These are phyloP conservation scores for Tinea trinotella DNA, from an alignment of 2,888 invertebrate genomes.

Conservation along the genomic window DNA sequence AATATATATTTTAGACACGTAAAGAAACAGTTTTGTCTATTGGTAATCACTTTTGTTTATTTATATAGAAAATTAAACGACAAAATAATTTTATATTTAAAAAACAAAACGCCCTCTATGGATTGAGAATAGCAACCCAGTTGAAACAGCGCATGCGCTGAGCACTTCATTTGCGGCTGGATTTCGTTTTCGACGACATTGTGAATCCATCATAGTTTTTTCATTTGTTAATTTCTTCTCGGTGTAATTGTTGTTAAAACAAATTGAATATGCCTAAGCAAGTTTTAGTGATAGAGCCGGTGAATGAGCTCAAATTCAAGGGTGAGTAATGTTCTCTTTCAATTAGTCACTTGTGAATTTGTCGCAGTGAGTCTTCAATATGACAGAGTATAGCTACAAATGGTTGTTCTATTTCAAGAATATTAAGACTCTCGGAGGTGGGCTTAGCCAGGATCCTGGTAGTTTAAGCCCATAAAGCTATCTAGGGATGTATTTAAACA, in stretches of 20 bases:
- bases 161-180: not conserved
- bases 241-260: not conserved
- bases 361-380: conserved; percentile 47
- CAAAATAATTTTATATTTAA: too few species aligned
- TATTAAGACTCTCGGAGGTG: conserved; percentile 66
- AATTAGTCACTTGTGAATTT: conserved; percentile 25
- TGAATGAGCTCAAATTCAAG: conserved; percentile 90
- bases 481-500: too few species aligned
- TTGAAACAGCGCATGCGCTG: not conserved
- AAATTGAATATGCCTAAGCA: conserved; percentile 74
- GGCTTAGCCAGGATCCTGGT: conserved; percentile 46
- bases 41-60: too few species aligned
- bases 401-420: conserved; percentile 71
- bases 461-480: not conserved
- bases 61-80: too few species aligned
- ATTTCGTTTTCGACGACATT: conserved; percentile 6
- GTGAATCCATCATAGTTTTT: not conserved
- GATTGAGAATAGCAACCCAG: not conserved
- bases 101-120: too few species aligned
- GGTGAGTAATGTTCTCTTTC: conserved; percentile 72
- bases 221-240: conserved; percentile 5
- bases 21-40: too few species aligned
- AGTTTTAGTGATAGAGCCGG: conserved; percentile 89
- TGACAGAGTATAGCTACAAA: conserved; percentile 54
- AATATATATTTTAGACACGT: too few species aligned